phyloP scores from a whole-genome alignment of 2,113 vertebrate species.

The Stictonetta naevosa region DNA sequence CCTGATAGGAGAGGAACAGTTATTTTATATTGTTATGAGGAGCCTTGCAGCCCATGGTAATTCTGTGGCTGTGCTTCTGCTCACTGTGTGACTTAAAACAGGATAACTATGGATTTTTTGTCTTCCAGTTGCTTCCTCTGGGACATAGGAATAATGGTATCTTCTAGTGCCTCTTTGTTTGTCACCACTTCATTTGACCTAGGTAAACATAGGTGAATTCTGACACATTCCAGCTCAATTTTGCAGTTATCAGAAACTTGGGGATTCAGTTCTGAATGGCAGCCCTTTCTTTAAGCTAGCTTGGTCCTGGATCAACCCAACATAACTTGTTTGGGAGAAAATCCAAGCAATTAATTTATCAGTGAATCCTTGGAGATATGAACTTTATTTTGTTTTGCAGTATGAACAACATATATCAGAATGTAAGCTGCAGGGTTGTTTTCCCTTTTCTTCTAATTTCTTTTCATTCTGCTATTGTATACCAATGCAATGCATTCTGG shows the following conservation, averaged over 20 bases:
- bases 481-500: neutral
- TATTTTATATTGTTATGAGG: neutral
- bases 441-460: neutral
- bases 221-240: neutral
- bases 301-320: neutral
- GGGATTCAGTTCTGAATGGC: neutral
- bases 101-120: neutral
- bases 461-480: neutral
- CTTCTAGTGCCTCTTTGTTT: neutral
- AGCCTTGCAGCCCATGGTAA: neutral
- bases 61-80: conserved; percentile 12
- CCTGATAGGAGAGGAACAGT: neutral
- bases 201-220: neutral
- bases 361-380: neutral
- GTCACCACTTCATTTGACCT: conserved; percentile 9
- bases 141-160: neutral
- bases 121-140: conserved; percentile 29
- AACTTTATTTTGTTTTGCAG: neutral
- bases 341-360: neutral
- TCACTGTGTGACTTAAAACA: conserved; percentile 19
- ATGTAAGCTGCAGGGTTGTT: neutral
- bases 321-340: neutral
- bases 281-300: neutral
- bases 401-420: neutral
- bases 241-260: neutral